Percentiles rank a stretch among this genome's conserved stretches.
These are phyloP conservation scores for Brotula barbata DNA, from an alignment of 2,797 vertebrate genomes.

Conservation along the genomic window DNA sequence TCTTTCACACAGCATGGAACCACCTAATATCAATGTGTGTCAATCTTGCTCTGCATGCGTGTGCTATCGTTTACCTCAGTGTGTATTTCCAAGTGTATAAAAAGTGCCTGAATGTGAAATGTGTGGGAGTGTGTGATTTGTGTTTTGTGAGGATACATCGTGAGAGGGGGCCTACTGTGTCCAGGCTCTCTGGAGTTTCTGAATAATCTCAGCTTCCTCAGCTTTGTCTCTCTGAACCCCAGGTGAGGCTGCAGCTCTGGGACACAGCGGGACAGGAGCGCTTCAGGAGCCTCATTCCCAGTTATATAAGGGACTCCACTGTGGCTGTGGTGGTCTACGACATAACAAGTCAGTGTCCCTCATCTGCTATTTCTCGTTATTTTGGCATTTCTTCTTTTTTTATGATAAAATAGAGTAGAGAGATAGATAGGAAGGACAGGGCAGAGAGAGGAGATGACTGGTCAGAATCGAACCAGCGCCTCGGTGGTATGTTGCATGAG, in stretches of 20 bases:
- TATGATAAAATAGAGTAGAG: too few relatives aligned
- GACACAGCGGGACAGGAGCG: slow-evolving; percentile 92
- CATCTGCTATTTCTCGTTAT: not conserved
- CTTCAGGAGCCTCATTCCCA: slow-evolving; percentile 91
- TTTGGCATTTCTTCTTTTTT: too few relatives aligned
- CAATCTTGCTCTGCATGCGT: too few relatives aligned
- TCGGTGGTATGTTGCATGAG: too few relatives aligned
- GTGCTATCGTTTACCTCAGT: too few relatives aligned
- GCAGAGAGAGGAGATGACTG: too few relatives aligned
- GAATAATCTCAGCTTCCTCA: slow-evolving; percentile 68
- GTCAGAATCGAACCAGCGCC: too few relatives aligned
- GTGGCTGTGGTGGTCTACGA: slow-evolving; percentile 94
- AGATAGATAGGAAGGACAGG: too few relatives aligned
- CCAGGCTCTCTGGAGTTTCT: slow-evolving; percentile 58
- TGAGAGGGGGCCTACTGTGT: slow-evolving; percentile 46
- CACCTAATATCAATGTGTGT: too few relatives aligned
- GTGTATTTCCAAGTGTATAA: not conserved
- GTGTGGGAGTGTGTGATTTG: slow-evolving; percentile 9
- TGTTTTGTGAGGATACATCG: slow-evolving; percentile 17
- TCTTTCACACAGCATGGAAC: slow-evolving; percentile 18
- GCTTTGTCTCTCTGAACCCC: slow-evolving; percentile 65
- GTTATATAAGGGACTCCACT: slow-evolving; percentile 92
- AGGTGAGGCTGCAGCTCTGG: slow-evolving; percentile 94
- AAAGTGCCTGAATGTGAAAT: slow-evolving; percentile 16
- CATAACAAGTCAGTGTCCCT: slow-evolving; percentile 86